Evolutionary conservation across 2,113 vertebrate species (phyloP).

Genomic region (Peromyscus leucopus): DNA sequence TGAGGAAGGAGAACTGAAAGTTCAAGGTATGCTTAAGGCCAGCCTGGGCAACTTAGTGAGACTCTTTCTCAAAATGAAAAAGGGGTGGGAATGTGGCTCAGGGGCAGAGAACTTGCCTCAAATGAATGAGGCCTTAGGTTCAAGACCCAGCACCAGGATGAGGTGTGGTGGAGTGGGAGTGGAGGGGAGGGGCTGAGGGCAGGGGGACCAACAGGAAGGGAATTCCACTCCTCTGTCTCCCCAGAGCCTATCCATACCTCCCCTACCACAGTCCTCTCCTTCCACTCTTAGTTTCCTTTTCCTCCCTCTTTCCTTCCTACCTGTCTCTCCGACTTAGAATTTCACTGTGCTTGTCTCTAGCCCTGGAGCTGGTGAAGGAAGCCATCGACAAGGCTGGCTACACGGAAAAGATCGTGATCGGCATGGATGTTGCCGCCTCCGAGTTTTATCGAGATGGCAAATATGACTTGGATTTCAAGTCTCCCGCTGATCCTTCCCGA

Average conservation of each 20-base stretch:
- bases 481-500: conserved; percentile 92
- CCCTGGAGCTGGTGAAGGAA: conserved; percentile 95
- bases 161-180: neutral
- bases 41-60: neutral
- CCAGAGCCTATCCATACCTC: neutral
- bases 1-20: neutral
- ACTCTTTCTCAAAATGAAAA: neutral
- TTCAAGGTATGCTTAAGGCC: neutral
- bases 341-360: conserved; percentile 80
- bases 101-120: neutral
- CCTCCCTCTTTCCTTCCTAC: neutral
- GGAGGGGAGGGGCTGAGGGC: neutral
- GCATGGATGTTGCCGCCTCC: conserved; percentile 96
- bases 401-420: conserved; percentile 96
- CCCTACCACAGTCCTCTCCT: neutral
- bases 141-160: neutral
- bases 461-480: conserved; percentile 97
- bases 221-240: neutral
- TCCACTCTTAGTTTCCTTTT: neutral
- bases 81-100: neutral
- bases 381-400: conserved; percentile 96
- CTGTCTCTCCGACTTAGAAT: neutral
- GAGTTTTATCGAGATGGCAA: conserved; percentile 95
- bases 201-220: neutral
- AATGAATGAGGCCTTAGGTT: neutral